Evolutionary conservation across 2,888 invertebrate species (phyloP), one percentile per base, ranked within the genome.

Genomic region (Parochlus steinenii): DNA sequence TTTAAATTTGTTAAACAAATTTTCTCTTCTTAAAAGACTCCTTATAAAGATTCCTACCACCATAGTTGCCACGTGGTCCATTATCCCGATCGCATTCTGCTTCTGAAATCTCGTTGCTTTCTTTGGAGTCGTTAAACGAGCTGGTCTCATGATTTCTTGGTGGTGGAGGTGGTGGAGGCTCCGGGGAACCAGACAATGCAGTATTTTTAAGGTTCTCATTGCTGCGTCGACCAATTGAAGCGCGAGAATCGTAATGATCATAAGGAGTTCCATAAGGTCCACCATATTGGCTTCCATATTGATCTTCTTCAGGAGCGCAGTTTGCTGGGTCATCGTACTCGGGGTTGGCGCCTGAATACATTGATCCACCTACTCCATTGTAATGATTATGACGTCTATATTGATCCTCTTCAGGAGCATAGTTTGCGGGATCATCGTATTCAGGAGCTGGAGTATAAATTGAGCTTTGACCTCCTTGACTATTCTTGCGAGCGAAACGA

Each of bases 241-340:
- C 80, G 31, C 85, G 76, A 40, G 85, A 83, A 45, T 85, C 85
- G 49, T 85, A 85, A 56, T 85, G 85, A 61, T 85, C 85, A 60
- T 85, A 86, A 40, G 86, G 85, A 31, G 85, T 83, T 40, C 83
- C 85, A 50, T 77, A 77, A 41, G 68, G 69, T 16, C 29, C 59
- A 28, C 59, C 59, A 57, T 86, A 86, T 47, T 85, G 83, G 47
- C 83, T 83, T 47, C 86, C 81, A 59, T 87, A 87, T 48, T 85
- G 86, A 55, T 87, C 86, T 57, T 86, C 86, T 55, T 87, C 87
- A 31, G 83, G 82, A 12, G 81, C 82, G 58, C 85, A 86, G 57
- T 87, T 86, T 6, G 89, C 87, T 23, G 89, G 89, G 58, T 89
- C 87, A 55, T 89, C 89, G 58, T 87, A 87, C 64, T 87, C 87